Base-by-base conservation (phyloP, 2,113 vertebrate species). In the Spea multiplicata region DNA sequence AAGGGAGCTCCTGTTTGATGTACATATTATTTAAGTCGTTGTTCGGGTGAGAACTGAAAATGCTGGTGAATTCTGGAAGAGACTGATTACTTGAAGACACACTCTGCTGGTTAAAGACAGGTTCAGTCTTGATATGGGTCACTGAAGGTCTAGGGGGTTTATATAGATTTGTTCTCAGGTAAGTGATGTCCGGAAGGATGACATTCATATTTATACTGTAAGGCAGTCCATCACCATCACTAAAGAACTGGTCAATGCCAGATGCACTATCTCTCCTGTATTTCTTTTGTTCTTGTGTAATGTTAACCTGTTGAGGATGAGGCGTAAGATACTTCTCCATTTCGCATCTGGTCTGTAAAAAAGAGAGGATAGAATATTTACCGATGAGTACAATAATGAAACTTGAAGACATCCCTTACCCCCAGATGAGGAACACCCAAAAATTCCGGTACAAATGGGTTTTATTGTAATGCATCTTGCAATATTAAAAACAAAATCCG, bases 181-280 rank as follows among this genome's bases (percentile, higher is more conserved):
- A 94, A 50, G 94, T 91, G 80, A 96, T 91, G 66, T 98, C 95
- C 0, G 96, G 95, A 45, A 97, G 92, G 81, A 96, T 94, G 87
- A 98, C 91, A 57, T 95, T 98, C 94, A 98, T 97, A 90, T 97
- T 99, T 89, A 97, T 93, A 81, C 95, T 97, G 90, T 96, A 98
- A 53, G 96, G 96, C 77, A 95, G 86, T 77, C 92, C 86, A 68
- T 95, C 93, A 30, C 93, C 92, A 5, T 97, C 96, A 48, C 89
- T 86, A 85, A 99, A 98, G 88, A 95, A 98, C 86, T 96, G 94
- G 84, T 99, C 95, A 73, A 94, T 90, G 7, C 91, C 91, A 0
- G 93, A 92, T 82, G 94, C 86, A 84, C 93, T 89, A 84, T 96
- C 94, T 88, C 95, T 89, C 86, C 91, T 90, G 84, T 94, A 89